phyloP scores from a whole-genome alignment of 1,140 invertebrate species.

The Harpegnathos saltator region DNA sequence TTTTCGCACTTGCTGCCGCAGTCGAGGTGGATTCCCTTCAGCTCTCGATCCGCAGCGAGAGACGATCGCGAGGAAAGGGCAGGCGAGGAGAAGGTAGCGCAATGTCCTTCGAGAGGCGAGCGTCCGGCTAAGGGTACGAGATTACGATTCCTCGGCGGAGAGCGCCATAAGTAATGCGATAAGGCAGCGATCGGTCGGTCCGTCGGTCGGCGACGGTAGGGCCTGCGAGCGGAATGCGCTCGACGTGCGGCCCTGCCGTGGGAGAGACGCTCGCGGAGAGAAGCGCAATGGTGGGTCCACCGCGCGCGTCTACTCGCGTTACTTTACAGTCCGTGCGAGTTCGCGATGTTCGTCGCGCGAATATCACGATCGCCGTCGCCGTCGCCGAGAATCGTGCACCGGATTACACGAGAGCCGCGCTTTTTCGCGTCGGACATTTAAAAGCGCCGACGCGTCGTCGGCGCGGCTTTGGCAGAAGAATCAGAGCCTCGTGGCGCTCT shows the following conservation, averaged over 20 bases:
- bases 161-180: too few species aligned
- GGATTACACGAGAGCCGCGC: constrained; percentile 43
- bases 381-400: constrained; percentile 2
- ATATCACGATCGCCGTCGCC: constrained; percentile 8
- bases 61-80: too few species aligned
- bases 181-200: too few species aligned
- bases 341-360: background rate
- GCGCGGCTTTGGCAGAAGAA: constrained; percentile 1
- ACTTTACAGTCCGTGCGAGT: constrained; percentile 34
- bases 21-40: too few species aligned
- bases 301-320: constrained; percentile 25
- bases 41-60: too few species aligned
- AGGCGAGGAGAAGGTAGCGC: too few species aligned
- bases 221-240: constrained; percentile 77
- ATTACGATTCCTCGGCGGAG: too few species aligned
- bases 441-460: constrained; percentile 3
- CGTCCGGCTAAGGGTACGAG: too few species aligned
- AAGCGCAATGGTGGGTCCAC: constrained; percentile 41
- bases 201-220: background rate
- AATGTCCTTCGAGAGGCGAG: too few species aligned
- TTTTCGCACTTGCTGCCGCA: too few species aligned
- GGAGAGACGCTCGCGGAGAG: constrained; percentile 73
- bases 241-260: constrained; percentile 77
- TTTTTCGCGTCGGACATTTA: constrained; percentile 22
- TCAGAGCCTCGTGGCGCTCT: background rate